Evolutionary conservation across 2,797 vertebrate species (phyloP).

Genomic region (Allenopithecus nigroviridis): DNA sequence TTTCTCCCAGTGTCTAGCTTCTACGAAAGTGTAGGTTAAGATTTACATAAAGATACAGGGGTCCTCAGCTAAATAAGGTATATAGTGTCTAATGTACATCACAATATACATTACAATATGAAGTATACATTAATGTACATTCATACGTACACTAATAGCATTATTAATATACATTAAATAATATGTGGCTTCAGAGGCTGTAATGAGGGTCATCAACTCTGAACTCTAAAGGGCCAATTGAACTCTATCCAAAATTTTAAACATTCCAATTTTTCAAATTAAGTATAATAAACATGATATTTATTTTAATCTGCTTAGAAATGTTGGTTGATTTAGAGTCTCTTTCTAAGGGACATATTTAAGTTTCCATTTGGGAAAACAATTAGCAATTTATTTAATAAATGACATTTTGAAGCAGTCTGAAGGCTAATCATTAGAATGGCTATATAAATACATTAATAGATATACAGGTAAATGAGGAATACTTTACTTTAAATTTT

Average conservation of each 20-base stretch:
- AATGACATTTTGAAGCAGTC: conserved; percentile 35
- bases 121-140: not conserved
- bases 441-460: conserved; percentile 44
- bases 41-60: not conserved
- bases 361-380: conserved; percentile 26
- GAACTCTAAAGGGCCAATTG: not conserved
- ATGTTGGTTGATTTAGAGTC: not conserved
- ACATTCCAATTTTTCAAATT: conserved; percentile 17
- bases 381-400: conserved; percentile 33
- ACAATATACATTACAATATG: not conserved
- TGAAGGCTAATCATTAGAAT: conserved; percentile 52
- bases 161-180: not conserved
- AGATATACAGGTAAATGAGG: conserved; percentile 30
- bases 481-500: conserved; percentile 57
- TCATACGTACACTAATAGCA: not conserved
- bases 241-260: not conserved
- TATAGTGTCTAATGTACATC: not conserved
- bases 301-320: conserved; percentile 46
- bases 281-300: not conserved
- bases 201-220: not conserved
- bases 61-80: not conserved
- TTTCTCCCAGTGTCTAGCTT: not conserved
- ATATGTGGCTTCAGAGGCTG: not conserved
- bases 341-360: conserved; percentile 27
- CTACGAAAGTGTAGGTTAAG: not conserved